A percentile compares a stretch with the other conserved stretches of the same genome.
Conservation (phyloP, 2,113 vertebrate species). For the Myocastor coypus region DNA sequence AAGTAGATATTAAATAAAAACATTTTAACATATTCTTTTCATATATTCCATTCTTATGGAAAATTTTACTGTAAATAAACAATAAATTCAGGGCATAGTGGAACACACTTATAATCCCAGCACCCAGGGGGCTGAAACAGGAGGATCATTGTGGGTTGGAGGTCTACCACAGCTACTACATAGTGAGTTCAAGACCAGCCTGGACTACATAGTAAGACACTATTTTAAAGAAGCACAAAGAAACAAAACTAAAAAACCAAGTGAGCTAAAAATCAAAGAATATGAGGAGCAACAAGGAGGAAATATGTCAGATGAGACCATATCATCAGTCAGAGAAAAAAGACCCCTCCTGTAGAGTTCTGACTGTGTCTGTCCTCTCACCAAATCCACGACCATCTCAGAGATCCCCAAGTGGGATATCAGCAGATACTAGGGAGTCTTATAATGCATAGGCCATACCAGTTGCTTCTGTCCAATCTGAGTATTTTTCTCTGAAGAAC, state of each 20-base stretch:
- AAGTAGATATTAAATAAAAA: conserved; percentile 34
- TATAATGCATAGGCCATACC: conserved; percentile 78
- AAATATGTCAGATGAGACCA: not conserved
- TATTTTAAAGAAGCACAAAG: not conserved
- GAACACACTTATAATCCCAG: not conserved
- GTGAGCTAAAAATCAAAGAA: not conserved
- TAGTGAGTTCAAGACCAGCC: not conserved
- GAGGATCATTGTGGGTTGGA: not conserved
- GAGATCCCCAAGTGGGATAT: not conserved
- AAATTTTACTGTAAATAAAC: not conserved
- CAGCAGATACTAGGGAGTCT: not conserved
- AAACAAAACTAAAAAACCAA: not conserved
- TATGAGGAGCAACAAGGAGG: not conserved
- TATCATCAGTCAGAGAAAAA: not conserved
- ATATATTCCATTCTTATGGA: not conserved
- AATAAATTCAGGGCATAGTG: not conserved
- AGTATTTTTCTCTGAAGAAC: conserved; percentile 55
- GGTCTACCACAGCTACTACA: not conserved
- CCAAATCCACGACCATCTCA: not conserved
- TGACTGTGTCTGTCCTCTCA: not conserved
- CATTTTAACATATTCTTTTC: not conserved
- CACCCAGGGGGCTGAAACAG: not conserved
- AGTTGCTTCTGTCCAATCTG: conserved; percentile 73
- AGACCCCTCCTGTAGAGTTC: not conserved
- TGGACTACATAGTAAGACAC: not conserved